Base-by-base conservation (phyloP, 2,797 vertebrate species). In the Lepus townsendii region DNA sequence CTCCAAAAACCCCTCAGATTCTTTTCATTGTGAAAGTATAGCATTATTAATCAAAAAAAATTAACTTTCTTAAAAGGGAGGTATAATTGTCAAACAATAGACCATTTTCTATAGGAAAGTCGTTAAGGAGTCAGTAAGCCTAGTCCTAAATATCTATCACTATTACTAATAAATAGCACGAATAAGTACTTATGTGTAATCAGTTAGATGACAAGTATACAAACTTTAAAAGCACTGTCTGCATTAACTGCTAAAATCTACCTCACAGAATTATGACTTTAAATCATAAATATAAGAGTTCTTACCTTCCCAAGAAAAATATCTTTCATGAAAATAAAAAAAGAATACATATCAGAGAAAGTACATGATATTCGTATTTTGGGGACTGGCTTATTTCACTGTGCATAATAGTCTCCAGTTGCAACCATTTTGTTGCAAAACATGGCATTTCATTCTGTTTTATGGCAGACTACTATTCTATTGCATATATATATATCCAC, bases 21-120 rank as follows among this genome's bases (percentile, higher is more conserved):
- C 2, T 79, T 82, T 87, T 54, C 17, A 66, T 50, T 90, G 11
- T 80, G 6, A 63, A 91, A 86, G 17, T 54, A 75, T 7, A 85
- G n/a, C 19, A 93, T 42, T 73, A 80, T 63, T 94, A n/a, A 66
- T 54, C n/a, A 24, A 76, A 88, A 50, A 50, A 93, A 32, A 35
- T 16, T 8, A 57, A 50, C 27, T 86, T 69, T 5, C 13, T 76
- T 63, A 42, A 6, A 83, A 94, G 32, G 22, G 8, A 73, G 19
- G 50, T 52, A 19, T 42, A 52, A 26, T 1, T 72, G 9, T 78
- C 42, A 92, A 85, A 73, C 14, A 88, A 77, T 17, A 57, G 24
- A 54, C 24, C 87, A 93, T 22, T 5, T 3, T 32, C 30, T 60
- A 84, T 14, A 26, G 3, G 71, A 4, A 20, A 68, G 3, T 27